These are phyloP conservation scores for Hydropsyche tenuis DNA, from an alignment of 1,140 invertebrate genomes.

Conservation along the genomic window DNA sequence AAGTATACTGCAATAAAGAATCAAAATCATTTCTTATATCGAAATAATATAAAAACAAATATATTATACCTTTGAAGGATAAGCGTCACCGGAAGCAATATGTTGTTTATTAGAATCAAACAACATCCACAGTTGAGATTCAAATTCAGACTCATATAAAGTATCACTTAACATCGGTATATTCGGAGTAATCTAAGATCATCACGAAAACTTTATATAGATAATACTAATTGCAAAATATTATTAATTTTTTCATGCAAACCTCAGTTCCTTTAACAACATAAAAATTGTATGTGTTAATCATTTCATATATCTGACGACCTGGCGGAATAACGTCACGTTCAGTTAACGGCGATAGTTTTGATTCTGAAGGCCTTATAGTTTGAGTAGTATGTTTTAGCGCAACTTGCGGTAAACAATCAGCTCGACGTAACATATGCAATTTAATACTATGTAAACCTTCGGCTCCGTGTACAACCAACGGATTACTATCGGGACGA, in stretches of 20 bases:
- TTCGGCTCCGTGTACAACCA: slow-evolving; percentile 77
- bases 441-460: slow-evolving; percentile 78
- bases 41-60: slow-evolving; percentile 34
- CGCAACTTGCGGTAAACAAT: slow-evolving; percentile 75
- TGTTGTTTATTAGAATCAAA: slow-evolving; percentile 93
- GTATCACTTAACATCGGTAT: slow-evolving; percentile 82
- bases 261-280: slow-evolving; percentile 84
- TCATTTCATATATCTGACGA: slow-evolving; percentile 88
- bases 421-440: slow-evolving; percentile 76
- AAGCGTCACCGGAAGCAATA: slow-evolving; percentile 86
- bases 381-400: slow-evolving; percentile 83
- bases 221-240: slow-evolving; percentile 13
- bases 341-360: slow-evolving; percentile 74
- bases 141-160: slow-evolving; percentile 93
- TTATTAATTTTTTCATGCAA: slow-evolving; percentile 20
- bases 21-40: slow-evolving; percentile 33
- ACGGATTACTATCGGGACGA: slow-evolving; percentile 62
- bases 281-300: slow-evolving; percentile 86
- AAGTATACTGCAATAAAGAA: slow-evolving; percentile 76
- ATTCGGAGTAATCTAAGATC: slow-evolving; percentile 68
- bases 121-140: slow-evolving; percentile 96
- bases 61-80: slow-evolving; percentile 75
- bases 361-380: slow-evolving; percentile 81
- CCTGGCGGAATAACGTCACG: slow-evolving; percentile 86
- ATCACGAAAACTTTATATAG: background rate